Percentiles rank a stretch among this genome's conserved stretches.
Conservation (phyloP, 2,113 vertebrate genomes). For the Brachirus orientalis region DNA sequence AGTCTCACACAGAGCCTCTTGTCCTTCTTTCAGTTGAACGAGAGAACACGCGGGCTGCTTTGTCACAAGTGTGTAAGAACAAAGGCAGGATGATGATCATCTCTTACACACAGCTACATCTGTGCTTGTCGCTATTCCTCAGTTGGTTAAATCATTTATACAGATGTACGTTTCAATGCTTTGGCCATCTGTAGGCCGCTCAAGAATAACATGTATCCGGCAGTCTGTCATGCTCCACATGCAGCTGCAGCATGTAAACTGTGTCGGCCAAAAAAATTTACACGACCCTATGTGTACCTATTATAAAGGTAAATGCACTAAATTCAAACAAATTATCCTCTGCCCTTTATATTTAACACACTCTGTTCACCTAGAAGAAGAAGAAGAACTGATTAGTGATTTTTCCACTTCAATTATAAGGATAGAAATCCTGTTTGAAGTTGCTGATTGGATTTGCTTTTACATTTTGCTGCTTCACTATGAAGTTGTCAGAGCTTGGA, state of each 20-base stretch:
- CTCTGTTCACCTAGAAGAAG: background rate
- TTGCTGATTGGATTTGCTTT: background rate
- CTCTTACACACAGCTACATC: constrained; percentile 26
- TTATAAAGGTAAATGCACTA: too few species aligned
- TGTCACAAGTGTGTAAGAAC: constrained; percentile 14
- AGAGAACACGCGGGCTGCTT: constrained; percentile 27
- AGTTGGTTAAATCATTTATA: constrained; percentile 12
- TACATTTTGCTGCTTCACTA: background rate
- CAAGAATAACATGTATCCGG: background rate
- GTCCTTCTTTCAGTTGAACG: constrained; percentile 41
- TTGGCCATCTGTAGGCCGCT: too few species aligned
- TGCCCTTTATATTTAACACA: background rate
- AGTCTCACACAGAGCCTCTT: constrained; percentile 25
- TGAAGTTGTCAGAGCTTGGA: too few species aligned
- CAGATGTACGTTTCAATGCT: too few species aligned
- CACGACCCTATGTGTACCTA: too few species aligned
- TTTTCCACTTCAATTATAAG: too few species aligned
- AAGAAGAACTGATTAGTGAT: too few species aligned
- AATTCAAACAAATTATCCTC: background rate
- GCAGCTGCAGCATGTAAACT: too few species aligned
- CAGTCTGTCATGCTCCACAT: too few species aligned
- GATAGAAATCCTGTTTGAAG: background rate
- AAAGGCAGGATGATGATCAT: constrained; percentile 47
- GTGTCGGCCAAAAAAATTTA: too few species aligned
- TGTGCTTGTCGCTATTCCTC: constrained; percentile 66